Evolutionary conservation across 1,140 invertebrate genomes (phyloP).

Genomic region (Drosophila navojoa): DNA sequence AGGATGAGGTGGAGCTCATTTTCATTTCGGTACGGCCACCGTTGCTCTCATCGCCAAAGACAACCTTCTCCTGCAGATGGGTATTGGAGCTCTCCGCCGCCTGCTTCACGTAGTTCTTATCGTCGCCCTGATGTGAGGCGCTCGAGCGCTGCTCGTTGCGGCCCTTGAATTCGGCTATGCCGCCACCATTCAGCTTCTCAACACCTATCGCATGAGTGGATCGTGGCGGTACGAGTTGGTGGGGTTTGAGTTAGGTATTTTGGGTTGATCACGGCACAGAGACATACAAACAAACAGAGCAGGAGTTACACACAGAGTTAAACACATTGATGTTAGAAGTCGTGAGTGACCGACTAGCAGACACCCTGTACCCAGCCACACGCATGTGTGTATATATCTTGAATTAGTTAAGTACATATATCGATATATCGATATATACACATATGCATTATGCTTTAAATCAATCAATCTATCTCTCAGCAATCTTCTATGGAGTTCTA

Average conservation of each 20-base stretch:
- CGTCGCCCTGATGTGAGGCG: constrained; percentile 86
- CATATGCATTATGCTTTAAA: neutral
- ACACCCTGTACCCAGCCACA: constrained; percentile 1
- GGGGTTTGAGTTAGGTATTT: neutral
- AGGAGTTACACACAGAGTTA: constrained; percentile 35
- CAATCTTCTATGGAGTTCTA: too few relatives aligned
- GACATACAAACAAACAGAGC: constrained; percentile 65
- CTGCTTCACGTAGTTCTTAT: constrained; percentile 86
- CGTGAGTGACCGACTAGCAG: neutral
- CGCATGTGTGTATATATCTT: too few relatives aligned
- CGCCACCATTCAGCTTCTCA: constrained; percentile 87
- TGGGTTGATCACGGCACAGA: constrained; percentile 41
- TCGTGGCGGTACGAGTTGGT: constrained; percentile 18
- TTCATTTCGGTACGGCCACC: constrained; percentile 82
- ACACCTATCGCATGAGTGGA: constrained; percentile 78
- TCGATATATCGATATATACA: neutral
- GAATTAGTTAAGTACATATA: too few relatives aligned
- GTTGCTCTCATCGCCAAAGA: constrained; percentile 84
- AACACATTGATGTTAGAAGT: constrained; percentile 25
- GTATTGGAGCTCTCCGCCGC: constrained; percentile 86
- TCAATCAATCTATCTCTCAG: too few relatives aligned
- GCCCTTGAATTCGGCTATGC: constrained; percentile 86
- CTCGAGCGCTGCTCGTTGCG: constrained; percentile 86
- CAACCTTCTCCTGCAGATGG: constrained; percentile 86
- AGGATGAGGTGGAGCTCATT: constrained; percentile 72